Base-by-base conservation (phyloP, 1,140 invertebrate species). In the Calephelis nemesis region DNA sequence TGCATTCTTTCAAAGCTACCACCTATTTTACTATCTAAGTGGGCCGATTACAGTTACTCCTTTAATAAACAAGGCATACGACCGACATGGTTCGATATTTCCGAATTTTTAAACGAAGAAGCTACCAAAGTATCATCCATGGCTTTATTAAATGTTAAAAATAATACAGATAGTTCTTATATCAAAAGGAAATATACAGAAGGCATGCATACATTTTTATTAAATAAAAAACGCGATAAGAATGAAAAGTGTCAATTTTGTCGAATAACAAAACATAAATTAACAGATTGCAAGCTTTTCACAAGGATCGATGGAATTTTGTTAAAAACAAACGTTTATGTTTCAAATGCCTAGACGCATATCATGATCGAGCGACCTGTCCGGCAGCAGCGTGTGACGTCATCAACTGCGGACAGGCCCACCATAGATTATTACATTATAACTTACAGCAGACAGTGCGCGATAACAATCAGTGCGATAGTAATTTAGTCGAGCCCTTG, bases 401-500 rank as follows among this genome's bases (percentile, higher is more conserved):
- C 40, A 69, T 73, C 10, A n/a, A 58, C 48, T 75, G 74, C 47
- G 69, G 67, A 2, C 11, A 13, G 47, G 47, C 67, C 7, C 74
- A 71, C 63, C 74, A 75, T 48, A 67, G 65, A 9, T n/a, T 75
- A 40, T 47, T 76, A 48, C 69, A 76, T 30, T 10, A 12, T 30
- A 40, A 30, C 40, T 39, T 58, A 40, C 15, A 30, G 19, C 58
- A 62, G 6, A 12, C 30, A 62, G 30, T 40, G 30, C 30, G 30
- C 30, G 30, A 30, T 30, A 30, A 30, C 30, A 30, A 30, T 30
- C 30, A 58, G n/a, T 19, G 39, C 39, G 52, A 30, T 19, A 58
- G 52, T 58, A 58, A 13, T 58, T 13, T 10, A 30, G 30, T 1
- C 30, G 30, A 4, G 30, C 30, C 30, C 30, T 30, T 30, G 30